Base-by-base conservation (phyloP, 2,888 invertebrate genomes). In the Elegia similella region DNA sequence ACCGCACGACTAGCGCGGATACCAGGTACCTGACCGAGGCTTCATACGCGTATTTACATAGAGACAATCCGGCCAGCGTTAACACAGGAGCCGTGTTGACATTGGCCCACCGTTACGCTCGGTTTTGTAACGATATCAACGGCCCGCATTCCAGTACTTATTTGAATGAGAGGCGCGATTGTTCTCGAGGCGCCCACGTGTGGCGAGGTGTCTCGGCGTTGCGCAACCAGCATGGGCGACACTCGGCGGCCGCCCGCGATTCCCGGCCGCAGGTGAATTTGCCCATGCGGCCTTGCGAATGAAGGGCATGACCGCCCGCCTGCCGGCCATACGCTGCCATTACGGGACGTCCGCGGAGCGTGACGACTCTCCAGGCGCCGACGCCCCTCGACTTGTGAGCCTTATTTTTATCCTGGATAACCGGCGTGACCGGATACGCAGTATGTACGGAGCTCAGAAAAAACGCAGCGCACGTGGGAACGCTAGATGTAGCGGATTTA, bases 71-170 rank as follows among this genome's bases (percentile, higher is more conserved):
- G 72, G 69, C 76, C 78, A 72, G 69, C 76, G 74, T 72, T 75
- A 75, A 78, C 73, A 77, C 76, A 66, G 82, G 77, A 84, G 83
- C 83, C 79, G 78, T 80, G 83, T 83, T 89, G 90, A 90, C 90
- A 89, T 90, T 90, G 88, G 88, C 84, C 82, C 78, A 80, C 78
- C 77, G 81, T 84, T 84, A 85, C 78, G 78, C 72, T 75, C 78
- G 77, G 78, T 88, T 86, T 88, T 83, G 88, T 88, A 88, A 88
- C 79, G 79, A 84, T 81, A 87, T 82, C 84, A 82, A 82, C 81
- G 84, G 82, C 82, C 81, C 76, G 83, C 88, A 89, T 88, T 86
- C 88, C 89, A 75, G 68, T 67, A 73, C 67, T 70, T 72, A 80
- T 76, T 82, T 77, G 73, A 81, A 80, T 77, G 80, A 77, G 81